Conservation (phyloP, 2,888 invertebrate species). For the Troides oblongomaculatus region DNA sequence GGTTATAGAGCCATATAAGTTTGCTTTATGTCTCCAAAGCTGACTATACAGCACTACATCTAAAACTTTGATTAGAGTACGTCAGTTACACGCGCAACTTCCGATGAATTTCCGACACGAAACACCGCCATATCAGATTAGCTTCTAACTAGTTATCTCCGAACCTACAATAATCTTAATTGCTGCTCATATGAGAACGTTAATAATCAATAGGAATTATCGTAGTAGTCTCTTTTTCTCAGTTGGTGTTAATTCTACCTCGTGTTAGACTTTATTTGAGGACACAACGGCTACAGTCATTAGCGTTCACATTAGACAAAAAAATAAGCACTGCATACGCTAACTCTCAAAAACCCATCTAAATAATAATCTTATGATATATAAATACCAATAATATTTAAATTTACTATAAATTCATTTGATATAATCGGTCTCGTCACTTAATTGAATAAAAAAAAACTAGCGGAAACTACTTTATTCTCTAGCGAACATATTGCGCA, state of each 20-base stretch:
- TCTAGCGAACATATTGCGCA: too few species aligned
- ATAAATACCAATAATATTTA: too few species aligned
- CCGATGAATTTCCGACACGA: slow-evolving; percentile 21
- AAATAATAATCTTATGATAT: too few species aligned
- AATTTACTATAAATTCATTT: too few species aligned
- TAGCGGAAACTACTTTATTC: too few species aligned
- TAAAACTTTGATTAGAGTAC: slow-evolving; percentile 25
- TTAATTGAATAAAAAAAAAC: too few species aligned
- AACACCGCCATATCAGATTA: slow-evolving; percentile 20
- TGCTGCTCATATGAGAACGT: slow-evolving; percentile 7
- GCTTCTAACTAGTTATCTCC: slow-evolving; percentile 24
- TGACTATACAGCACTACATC: neutral
- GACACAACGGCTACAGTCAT: neutral
- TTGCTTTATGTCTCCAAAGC: neutral
- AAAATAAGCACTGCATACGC: too few species aligned
- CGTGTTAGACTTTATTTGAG: neutral
- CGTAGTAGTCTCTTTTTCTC: neutral
- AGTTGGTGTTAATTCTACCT: neutral
- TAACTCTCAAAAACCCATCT: too few species aligned
- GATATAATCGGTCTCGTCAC: too few species aligned
- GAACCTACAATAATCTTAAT: slow-evolving; percentile 10
- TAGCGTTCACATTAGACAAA: too few species aligned
- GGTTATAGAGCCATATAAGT: neutral
- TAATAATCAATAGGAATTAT: neutral
- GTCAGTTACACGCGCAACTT: slow-evolving; percentile 27